These are phyloP conservation scores for Chelonus insularis DNA, from an alignment of 1,140 invertebrate genomes.

Conservation along the genomic window DNA sequence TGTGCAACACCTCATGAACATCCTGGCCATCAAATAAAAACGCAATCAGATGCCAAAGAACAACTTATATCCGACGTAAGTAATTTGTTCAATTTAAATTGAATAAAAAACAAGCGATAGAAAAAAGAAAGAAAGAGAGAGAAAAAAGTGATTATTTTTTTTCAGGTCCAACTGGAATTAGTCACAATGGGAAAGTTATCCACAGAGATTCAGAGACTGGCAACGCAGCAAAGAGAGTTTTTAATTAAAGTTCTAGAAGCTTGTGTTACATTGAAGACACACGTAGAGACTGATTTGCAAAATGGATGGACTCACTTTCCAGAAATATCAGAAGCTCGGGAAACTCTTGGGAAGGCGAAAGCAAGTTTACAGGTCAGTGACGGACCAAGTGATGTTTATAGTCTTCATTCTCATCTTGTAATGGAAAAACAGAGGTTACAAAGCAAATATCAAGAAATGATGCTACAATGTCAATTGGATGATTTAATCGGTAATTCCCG, in stretches of 20 bases:
- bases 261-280: constrained; percentile 72
- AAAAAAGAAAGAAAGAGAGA: background rate
- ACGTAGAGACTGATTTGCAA: constrained; percentile 72
- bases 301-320: constrained; percentile 67
- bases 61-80: constrained; percentile 67
- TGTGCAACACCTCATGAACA: constrained; percentile 70
- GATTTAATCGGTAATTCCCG: constrained; percentile 69
- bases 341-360: constrained; percentile 66
- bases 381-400: constrained; percentile 63
- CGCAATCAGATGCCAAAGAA: constrained; percentile 69
- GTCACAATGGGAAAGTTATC: constrained; percentile 63
- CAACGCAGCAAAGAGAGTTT: constrained; percentile 70
- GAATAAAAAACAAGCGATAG: background rate
- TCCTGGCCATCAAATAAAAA: constrained; percentile 68
- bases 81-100: constrained; percentile 31
- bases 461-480: constrained; percentile 71
- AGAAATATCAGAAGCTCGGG: constrained; percentile 68
- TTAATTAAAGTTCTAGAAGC: constrained; percentile 73
- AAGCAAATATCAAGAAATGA: constrained; percentile 72
- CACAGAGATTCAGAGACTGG: constrained; percentile 67
- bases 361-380: constrained; percentile 63
- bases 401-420: constrained; percentile 62
- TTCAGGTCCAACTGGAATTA: constrained; percentile 59
- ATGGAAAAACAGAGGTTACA: constrained; percentile 68
- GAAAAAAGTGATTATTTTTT: background rate